Percentiles rank a stretch among this genome's conserved stretches.
These are phyloP conservation scores for pig (Sus scrofa) DNA, from an alignment of 2,113 vertebrate species.

Conservation along the genomic window T2T-Sscrofa CM000817.6:87218001-87218500, in stretches of 20 bases:
- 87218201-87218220: not conserved
- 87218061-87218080: too few relatives aligned
- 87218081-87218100: not conserved
- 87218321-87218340: not conserved
- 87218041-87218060: too few relatives aligned
- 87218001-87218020: too few relatives aligned
- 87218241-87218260: not conserved
- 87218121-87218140: not conserved
- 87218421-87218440: not conserved
- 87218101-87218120: not conserved
- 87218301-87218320: not conserved
- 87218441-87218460: not conserved
- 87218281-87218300: not conserved
- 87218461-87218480: not conserved
- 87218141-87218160: not conserved
- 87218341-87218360: not conserved
- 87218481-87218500: fast-evolving
- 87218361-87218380: not conserved
- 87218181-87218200: not conserved
- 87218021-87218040: too few relatives aligned
- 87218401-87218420: not conserved
- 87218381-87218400: not conserved
- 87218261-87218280: not conserved
- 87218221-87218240: not conserved
- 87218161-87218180: not conserved